Evolutionary conservation across 2,888 invertebrate species (phyloP).

Genomic region (Teinopalpus imperialis): DNA sequence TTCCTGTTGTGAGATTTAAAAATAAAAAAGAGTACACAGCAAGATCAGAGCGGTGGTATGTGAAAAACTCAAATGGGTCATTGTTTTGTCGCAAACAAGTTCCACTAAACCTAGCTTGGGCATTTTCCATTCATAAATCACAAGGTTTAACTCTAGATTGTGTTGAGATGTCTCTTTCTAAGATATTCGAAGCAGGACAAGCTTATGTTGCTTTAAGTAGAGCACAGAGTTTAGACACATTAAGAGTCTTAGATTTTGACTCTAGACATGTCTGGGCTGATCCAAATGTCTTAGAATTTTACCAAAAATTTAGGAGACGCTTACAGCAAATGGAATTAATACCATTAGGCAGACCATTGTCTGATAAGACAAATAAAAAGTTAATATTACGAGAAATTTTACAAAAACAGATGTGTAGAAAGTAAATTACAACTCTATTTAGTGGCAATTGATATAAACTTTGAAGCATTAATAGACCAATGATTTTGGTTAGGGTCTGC

Average conservation of each 20-base stretch:
- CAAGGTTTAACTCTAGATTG: slow-evolving; percentile 97
- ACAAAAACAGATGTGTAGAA: slow-evolving; percentile 60
- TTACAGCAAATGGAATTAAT: slow-evolving; percentile 85
- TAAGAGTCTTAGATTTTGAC: slow-evolving; percentile 94
- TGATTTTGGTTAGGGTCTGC: too few relatives aligned
- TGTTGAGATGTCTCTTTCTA: slow-evolving; percentile 95
- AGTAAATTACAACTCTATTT: slow-evolving; percentile 25
- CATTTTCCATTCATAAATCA: slow-evolving; percentile 98
- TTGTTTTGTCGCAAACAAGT: slow-evolving; percentile 85
- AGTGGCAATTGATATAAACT: too few relatives aligned
- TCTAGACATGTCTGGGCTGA: slow-evolving; percentile 94
- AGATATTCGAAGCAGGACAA: slow-evolving; percentile 97
- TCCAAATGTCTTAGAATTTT: slow-evolving; percentile 91
- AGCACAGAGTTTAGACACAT: slow-evolving; percentile 91
- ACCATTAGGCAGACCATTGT: slow-evolving; percentile 79
- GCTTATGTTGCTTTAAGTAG: slow-evolving; percentile 97
- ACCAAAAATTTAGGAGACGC: slow-evolving; percentile 85
- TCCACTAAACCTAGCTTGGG: slow-evolving; percentile 97
- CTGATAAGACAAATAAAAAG: slow-evolving; percentile 69
- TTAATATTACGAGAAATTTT: slow-evolving; percentile 64
- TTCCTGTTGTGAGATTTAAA: slow-evolving; percentile 88
- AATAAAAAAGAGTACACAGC: slow-evolving; percentile 88
- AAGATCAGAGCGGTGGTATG: slow-evolving; percentile 90
- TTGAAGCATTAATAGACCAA: too few relatives aligned
- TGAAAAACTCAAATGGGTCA: slow-evolving; percentile 84